Evolutionary conservation across 2,113 vertebrate genomes (phyloP).

Genomic region (Falco punctatus): DNA sequence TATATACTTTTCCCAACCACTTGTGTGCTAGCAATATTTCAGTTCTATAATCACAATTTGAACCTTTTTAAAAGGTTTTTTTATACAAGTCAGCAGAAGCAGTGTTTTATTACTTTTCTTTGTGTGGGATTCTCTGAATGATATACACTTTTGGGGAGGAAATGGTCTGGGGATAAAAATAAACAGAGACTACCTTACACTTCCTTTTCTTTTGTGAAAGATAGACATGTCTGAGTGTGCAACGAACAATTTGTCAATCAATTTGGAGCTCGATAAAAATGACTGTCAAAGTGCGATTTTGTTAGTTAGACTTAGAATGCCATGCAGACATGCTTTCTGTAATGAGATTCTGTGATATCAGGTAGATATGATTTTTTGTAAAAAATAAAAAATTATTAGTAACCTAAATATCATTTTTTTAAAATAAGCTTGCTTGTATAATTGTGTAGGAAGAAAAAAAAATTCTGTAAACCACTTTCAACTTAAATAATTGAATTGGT

Average conservation of each 20-base stretch:
- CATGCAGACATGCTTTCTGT: background rate
- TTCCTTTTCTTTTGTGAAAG: background rate
- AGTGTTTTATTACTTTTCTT: slow-evolving; percentile 20
- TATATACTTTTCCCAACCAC: slow-evolving; percentile 23
- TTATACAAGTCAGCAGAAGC: slow-evolving; percentile 10
- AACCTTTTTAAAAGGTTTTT: background rate
- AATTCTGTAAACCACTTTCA: background rate
- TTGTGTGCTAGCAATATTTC: slow-evolving; percentile 28
- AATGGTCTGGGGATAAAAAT: slow-evolving; percentile 16
- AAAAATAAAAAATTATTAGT: background rate
- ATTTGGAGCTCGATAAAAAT: background rate
- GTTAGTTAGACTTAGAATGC: background rate
- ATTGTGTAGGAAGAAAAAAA: background rate
- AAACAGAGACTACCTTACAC: background rate
- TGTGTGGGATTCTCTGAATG: slow-evolving; percentile 1
- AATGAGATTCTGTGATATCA: background rate
- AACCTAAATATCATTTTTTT: background rate
- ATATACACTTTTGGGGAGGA: background rate
- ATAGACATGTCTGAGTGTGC: background rate
- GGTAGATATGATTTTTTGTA: background rate
- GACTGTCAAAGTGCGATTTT: background rate
- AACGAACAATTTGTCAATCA: background rate
- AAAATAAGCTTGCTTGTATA: background rate
- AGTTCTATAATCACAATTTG: slow-evolving; percentile 42
- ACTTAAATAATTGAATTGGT: background rate